Evolutionary conservation across 2,797 vertebrate genomes (phyloP).

Genomic region (Paramormyrops hopkinsi): DNA sequence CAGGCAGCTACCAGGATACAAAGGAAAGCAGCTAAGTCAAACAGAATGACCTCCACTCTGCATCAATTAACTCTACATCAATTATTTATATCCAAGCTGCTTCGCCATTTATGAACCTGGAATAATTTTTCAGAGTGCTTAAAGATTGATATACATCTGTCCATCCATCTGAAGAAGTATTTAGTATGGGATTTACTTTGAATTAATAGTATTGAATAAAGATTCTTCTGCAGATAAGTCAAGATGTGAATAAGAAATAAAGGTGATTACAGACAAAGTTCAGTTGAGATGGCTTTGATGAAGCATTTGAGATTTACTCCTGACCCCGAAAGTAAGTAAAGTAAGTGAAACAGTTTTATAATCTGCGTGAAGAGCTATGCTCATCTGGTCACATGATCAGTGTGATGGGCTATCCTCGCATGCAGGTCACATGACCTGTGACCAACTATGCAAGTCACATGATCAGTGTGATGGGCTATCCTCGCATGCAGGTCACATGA

Average conservation of each 20-base stretch:
- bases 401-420: neutral
- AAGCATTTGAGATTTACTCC: neutral
- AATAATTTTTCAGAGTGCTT: neutral
- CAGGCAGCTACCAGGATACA: neutral
- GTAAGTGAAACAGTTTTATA: neutral
- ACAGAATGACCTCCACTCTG: conserved; percentile 7
- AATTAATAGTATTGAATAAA: neutral
- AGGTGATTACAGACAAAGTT: neutral
- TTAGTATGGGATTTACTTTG: neutral
- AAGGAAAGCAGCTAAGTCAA: neutral
- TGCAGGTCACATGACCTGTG: neutral
- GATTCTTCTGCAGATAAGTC: neutral
- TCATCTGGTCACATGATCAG: neutral
- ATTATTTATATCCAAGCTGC: conserved; percentile 1
- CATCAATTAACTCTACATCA: conserved; percentile 4
- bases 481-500: neutral
- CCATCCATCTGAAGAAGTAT: neutral
- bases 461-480: neutral
- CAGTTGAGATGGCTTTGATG: neutral
- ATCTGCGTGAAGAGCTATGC: neutral
- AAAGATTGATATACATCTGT: neutral
- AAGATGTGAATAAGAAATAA: neutral
- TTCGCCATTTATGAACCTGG: neutral
- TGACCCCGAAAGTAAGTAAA: neutral
- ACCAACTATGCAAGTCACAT: neutral